Evolutionary conservation across 2,797 vertebrate genomes (phyloP), one percentile per base, ranked within the genome.

Genomic region (Cetoscarus ocellatus): DNA sequence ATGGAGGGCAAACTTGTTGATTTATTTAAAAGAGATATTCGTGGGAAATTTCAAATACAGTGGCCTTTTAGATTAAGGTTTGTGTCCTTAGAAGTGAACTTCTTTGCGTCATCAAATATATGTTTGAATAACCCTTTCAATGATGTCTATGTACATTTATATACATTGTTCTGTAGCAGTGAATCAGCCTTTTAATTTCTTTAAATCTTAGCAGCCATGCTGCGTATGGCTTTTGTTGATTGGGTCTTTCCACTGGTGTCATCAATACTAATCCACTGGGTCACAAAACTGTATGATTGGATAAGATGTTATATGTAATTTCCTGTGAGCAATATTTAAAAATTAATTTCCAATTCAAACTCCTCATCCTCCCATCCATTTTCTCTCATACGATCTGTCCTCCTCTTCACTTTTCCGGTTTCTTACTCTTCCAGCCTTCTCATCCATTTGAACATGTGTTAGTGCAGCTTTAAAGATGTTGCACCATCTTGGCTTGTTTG

Each of bases 401-500:
- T 50, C 43, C 14, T 35, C 49, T 47, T 14, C 38, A 13, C 35
- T 8, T 7, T 17, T 19, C 44, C 15, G 15, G 18, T n/a, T 64
- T 13, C 56, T 19, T 13, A 42, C 27, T 62, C 45, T 10, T 35
- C 58, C 19, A 9, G 61, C n/a, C 15, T 15, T 47, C 35, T 61
- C 53, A 35, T 70, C 38, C 65, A 50, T 50, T 56, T 47, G 14
- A 70, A 70, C 50, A 69, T 70, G 60, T 40, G 60, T 35, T 18
- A 50, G 19, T n/a, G 61, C 51, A 58, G 43, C 38, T 75, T 47
- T 51, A 35, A 34, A 67, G 27, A 50, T 3, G 42, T 67, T 70
- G 34, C 82, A 64, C 79, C 75, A 79, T 64, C 59, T 45, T 19
- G 7, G 11, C 51, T 14, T 34, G 39, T 38, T 44, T 27, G 48